Evolutionary conservation across 1,140 invertebrate species (phyloP).

Genomic region (Diploscapter pachys): DNA sequence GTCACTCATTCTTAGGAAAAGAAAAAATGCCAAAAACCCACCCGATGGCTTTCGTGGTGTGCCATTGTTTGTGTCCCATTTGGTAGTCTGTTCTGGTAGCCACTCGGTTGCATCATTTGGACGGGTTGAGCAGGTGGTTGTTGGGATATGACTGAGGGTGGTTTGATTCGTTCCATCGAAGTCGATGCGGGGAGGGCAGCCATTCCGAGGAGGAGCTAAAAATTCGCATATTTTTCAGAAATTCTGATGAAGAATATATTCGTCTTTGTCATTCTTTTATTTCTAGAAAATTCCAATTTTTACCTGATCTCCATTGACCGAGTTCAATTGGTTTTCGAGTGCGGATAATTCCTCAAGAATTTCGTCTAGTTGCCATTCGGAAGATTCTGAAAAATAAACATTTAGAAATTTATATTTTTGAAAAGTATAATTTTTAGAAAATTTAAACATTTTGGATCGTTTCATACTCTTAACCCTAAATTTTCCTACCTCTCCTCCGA

Average conservation of each 20-base stretch:
- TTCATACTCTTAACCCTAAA: slow-evolving; percentile 5
- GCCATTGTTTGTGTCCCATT: too few relatives aligned
- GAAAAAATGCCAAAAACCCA: too few relatives aligned
- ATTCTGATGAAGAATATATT: background rate
- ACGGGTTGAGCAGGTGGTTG: background rate
- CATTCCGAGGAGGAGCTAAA: slow-evolving; percentile 38
- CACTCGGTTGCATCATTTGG: background rate
- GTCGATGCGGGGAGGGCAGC: background rate
- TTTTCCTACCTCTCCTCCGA: background rate
- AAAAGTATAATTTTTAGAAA: slow-evolving; percentile 22
- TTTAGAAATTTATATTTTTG: slow-evolving; percentile 17
- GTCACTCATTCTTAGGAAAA: too few relatives aligned
- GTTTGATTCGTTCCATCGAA: background rate
- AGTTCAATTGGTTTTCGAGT: slow-evolving; percentile 64
- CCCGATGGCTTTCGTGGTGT: too few relatives aligned
- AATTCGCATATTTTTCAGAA: slow-evolving; percentile 31
- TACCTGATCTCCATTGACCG: slow-evolving; percentile 69
- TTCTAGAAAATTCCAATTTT: slow-evolving; percentile 62
- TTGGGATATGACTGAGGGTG: background rate
- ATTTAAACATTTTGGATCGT: slow-evolving; percentile 26
- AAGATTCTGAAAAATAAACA: slow-evolving; percentile 70
- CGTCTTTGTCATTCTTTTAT: too few relatives aligned
- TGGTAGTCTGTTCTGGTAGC: too few relatives aligned
- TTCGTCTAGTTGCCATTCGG: slow-evolving; percentile 89
- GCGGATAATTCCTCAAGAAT: slow-evolving; percentile 89